These are phyloP conservation scores for Bombus cullumanus DNA, from an alignment of 1,140 invertebrate species.

Conservation along the genomic window DNA sequence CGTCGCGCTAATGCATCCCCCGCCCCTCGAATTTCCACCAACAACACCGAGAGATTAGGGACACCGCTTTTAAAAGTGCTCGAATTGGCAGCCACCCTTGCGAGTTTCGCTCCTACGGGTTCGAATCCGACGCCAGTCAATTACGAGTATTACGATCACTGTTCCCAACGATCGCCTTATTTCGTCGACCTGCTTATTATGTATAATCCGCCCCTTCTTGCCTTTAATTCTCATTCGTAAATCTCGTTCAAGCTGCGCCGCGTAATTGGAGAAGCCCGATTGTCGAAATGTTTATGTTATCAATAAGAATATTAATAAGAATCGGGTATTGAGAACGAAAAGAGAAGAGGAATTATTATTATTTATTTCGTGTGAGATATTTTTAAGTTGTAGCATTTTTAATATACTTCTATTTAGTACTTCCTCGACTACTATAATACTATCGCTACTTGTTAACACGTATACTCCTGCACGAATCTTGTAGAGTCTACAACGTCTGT, in stretches of 20 bases:
- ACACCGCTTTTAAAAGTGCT: constrained; percentile 61
- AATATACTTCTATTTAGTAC: too few species aligned
- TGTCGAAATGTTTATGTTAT: too few species aligned
- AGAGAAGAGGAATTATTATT: too few species aligned
- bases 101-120: constrained; percentile 15
- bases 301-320: not conserved
- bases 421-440: too few species aligned
- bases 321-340: not conserved
- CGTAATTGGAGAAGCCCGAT: not conserved
- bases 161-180: constrained; percentile 13
- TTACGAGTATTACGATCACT: constrained; percentile 52
- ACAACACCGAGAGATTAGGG: constrained; percentile 65
- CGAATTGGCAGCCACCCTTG: constrained; percentile 41
- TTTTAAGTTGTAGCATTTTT: too few species aligned
- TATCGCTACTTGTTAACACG: too few species aligned
- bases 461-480: too few species aligned
- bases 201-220: not conserved
- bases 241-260: not conserved
- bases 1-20: constrained; percentile 61
- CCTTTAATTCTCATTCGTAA: constrained; percentile 18
- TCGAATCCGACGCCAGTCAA: constrained; percentile 53
- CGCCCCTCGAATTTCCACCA: constrained; percentile 54
- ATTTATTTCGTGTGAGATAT: too few species aligned
- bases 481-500: too few species aligned
- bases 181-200: not conserved